These are phyloP conservation scores for Megaustenia siamemsis DNA, from an alignment of 2,888 invertebrate species.

Conservation along the genomic window DNA sequence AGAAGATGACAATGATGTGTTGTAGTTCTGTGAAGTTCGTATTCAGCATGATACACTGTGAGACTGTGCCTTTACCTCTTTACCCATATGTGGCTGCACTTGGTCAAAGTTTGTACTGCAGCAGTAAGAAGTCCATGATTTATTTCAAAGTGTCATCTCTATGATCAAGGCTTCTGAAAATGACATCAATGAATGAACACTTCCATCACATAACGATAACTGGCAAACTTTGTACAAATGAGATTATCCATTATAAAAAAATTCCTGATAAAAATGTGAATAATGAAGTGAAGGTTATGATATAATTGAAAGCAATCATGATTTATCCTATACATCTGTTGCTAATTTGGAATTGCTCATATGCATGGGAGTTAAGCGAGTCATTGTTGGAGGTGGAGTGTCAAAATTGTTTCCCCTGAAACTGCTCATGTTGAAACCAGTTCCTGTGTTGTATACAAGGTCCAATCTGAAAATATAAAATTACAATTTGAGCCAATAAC, in stretches of 20 bases:
- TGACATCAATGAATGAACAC: too few species aligned
- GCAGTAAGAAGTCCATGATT: too few species aligned
- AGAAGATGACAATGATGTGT: too few species aligned
- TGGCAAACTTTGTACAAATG: not conserved
- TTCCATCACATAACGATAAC: too few species aligned
- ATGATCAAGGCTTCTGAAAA: too few species aligned
- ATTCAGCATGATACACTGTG: too few species aligned
- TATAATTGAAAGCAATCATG: not conserved
- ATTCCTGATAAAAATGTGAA: not conserved
- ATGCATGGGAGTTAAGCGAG: slow-evolving; percentile 68
- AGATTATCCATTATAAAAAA: not conserved
- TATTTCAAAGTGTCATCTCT: too few species aligned
- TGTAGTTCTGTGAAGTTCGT: too few species aligned
- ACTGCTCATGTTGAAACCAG: slow-evolving; percentile 57
- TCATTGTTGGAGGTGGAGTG: slow-evolving; percentile 57
- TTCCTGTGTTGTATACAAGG: slow-evolving; percentile 47
- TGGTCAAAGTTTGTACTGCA: too few species aligned
- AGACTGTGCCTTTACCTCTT: too few species aligned
- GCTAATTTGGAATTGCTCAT: slow-evolving; percentile 70
- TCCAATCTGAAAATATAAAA: slow-evolving; percentile 38
- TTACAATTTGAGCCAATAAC: not conserved
- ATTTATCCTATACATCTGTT: slow-evolving; percentile 70
- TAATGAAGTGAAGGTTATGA: not conserved
- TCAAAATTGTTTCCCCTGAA: slow-evolving; percentile 54
- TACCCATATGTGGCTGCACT: too few species aligned